Conservation (phyloP, 1,140 invertebrate species). For the Hylaeus volcanicus region DNA sequence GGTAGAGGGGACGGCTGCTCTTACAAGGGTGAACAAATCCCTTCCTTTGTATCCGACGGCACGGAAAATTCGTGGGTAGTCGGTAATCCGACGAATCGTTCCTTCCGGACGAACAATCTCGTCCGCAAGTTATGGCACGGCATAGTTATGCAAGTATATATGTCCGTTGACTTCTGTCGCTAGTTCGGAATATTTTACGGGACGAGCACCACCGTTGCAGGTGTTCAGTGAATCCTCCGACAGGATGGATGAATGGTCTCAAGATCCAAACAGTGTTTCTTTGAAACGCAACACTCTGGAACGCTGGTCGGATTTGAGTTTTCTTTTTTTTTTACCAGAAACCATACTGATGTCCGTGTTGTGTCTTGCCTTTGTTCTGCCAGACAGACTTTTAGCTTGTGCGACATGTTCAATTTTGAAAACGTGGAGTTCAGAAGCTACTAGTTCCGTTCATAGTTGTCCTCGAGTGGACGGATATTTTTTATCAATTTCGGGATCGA, state of each 20-base stretch:
- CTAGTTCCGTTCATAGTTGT: too few relatives aligned
- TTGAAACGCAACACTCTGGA: background rate
- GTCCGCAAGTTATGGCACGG: background rate
- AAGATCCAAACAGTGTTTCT: background rate
- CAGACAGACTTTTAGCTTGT: too few relatives aligned
- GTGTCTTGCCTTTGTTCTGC: background rate
- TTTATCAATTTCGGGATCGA: too few relatives aligned
- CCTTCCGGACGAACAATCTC: conserved; percentile 45
- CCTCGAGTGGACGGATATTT: too few relatives aligned
- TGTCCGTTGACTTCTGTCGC: background rate
- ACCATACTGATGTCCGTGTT: background rate
- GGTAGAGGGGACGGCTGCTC: conserved; percentile 19
- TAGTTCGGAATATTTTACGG: background rate
- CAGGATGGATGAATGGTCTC: too few relatives aligned
- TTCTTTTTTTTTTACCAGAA: background rate
- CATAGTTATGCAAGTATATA: conserved; percentile 9
- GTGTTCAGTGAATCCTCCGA: background rate
- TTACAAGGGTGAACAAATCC: conserved; percentile 43
- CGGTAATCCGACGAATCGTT: conserved; percentile 52
- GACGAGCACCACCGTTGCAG: background rate
- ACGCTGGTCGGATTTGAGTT: background rate
- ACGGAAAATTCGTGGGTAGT: conserved; percentile 56
- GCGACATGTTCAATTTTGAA: too few relatives aligned
- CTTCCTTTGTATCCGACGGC: conserved; percentile 53
- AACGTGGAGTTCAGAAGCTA: too few relatives aligned